Base-by-base conservation (phyloP, 2,888 invertebrate genomes). In the Tipula lateralis region DNA sequence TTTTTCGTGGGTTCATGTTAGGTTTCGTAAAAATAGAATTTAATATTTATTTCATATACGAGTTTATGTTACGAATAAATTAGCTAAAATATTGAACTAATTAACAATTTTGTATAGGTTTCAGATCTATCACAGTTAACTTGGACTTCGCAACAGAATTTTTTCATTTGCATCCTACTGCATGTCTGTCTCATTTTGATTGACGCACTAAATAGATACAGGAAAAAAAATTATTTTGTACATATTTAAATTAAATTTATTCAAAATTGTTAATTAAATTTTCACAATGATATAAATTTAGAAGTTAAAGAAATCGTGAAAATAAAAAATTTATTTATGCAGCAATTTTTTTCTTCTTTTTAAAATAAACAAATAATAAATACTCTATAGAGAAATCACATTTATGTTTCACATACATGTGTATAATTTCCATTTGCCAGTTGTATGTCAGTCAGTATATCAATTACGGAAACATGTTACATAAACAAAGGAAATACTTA, bases 391-490 rank as follows among this genome's bases (percentile, higher is more conserved):
- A 66, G 24, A 66, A 50, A 50, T 50, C 50, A 50, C 50, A 50
- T 50, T 50, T 50, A 50, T 19, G 50, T 50, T 50, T 66, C 66
- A 66, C 66, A 66, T 24, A 66, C 66, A 66, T 66, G 66, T 66
- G 66, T 66, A 66, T 66, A 24, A 66, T 66, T 66, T 66, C 24
- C 66, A 66, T 24, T 66, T 66, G 66, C 66, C 66, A 66, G 66
- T 66, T 66, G 66, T 66, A 66, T 66, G 66, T 66, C 66, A 66
- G 66, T 66, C 66, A 66, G 66, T 66, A 66, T 66, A 66, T 66
- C 24, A 66, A 66, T 66, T 66, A 66, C 66, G 66, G 66, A 66
- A 66, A 66, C 66, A 9, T 66, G 19, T 66, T 24, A 66, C 24
- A 24, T 66, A 66, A 66, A 66, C 24, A 66, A 66, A 66, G 66